Conservation (phyloP, 2,113 vertebrate species). For the Hassar affinis region DNA sequence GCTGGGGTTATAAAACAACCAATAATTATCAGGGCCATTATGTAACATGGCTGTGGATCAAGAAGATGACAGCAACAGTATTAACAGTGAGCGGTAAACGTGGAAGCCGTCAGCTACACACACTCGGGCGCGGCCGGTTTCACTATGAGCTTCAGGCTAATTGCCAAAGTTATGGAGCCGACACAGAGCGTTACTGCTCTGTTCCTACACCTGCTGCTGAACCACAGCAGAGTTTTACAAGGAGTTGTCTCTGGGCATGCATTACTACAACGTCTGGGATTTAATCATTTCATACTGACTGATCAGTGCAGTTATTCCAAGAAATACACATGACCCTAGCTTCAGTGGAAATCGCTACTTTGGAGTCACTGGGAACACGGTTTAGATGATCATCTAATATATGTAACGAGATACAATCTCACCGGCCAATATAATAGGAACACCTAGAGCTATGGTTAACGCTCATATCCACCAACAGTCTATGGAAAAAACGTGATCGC, state of each 20-base stretch:
- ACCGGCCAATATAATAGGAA: not conserved
- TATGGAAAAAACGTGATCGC: not conserved
- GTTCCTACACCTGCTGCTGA: not conserved
- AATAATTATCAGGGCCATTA: not conserved
- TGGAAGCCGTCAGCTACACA: not conserved
- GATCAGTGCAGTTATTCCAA: not conserved
- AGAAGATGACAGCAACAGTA: not conserved
- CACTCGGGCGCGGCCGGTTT: not conserved
- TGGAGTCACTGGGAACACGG: not conserved
- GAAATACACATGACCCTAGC: not conserved
- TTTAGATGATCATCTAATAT: not conserved
- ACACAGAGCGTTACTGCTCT: not conserved
- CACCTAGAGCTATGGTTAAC: not conserved
- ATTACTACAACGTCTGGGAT: not conserved
- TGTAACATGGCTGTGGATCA: not conserved
- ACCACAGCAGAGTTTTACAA: no score
- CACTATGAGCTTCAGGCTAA: not conserved
- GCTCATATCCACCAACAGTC: no score
- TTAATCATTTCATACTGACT: not conserved
- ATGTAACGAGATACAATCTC: not conserved
- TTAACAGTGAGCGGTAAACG: not conserved
- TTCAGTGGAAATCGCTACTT: not conserved
- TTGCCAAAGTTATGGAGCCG: not conserved
- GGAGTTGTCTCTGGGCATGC: not conserved
- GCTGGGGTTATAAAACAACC: not conserved